phyloP scores from a whole-genome alignment of 2,113 vertebrate species.

The Morone chrysops region DNA sequence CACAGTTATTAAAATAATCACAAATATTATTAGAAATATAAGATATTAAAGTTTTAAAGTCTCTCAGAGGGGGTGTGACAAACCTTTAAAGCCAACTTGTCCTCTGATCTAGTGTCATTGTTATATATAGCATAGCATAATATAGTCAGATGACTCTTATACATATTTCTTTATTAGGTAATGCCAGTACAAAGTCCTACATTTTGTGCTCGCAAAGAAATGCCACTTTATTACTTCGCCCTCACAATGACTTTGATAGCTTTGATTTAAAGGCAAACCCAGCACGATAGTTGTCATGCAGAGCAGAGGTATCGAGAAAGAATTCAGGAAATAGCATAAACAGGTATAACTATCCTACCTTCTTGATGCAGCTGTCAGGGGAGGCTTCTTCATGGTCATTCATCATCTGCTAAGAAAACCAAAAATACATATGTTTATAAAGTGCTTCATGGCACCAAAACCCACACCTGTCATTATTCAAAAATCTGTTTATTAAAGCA shows the following conservation, averaged over 20 bases:
- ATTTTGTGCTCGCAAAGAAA: background rate
- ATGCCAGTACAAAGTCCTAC: background rate
- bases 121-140: background rate
- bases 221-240: background rate
- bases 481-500: conserved; percentile 22
- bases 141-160: background rate
- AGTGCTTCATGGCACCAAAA: background rate
- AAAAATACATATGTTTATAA: conserved; percentile 42
- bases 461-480: background rate
- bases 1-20: background rate
- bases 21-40: background rate
- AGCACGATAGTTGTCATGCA: background rate
- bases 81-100: background rate
- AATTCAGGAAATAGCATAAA: background rate
- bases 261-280: background rate
- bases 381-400: conserved; percentile 88
- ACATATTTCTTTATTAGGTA: background rate
- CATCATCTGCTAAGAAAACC: conserved; percentile 87
- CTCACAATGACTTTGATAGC: background rate
- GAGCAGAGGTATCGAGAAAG: background rate
- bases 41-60: background rate
- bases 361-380: conserved; percentile 91
- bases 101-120: background rate
- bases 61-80: background rate
- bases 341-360: conserved; percentile 85